phyloP scores from a whole-genome alignment of 2,113 vertebrate genomes.

The Illadopsis cleaveri region DNA sequence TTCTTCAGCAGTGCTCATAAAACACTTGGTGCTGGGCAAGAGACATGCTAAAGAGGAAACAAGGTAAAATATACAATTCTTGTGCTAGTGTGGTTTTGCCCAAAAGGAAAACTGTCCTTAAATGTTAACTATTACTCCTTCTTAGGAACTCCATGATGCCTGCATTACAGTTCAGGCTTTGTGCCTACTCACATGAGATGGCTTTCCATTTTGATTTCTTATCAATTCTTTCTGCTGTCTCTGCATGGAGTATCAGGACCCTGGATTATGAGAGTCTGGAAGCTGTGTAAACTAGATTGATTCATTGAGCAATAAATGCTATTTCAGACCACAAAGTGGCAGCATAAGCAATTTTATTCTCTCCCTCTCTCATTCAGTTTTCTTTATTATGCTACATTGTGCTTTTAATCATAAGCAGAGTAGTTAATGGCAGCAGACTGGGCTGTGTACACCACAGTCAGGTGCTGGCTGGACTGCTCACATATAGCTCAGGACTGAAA shows the following conservation, averaged over 20 bases:
- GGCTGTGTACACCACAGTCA: background rate
- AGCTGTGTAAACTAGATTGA: background rate
- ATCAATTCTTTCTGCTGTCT: background rate
- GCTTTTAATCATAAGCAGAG: background rate
- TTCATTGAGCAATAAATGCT: background rate
- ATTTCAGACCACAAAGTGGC: constrained; percentile 4
- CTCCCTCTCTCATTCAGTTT: background rate
- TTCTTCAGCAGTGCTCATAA: background rate
- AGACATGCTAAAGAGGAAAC: background rate
- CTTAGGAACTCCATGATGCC: background rate
- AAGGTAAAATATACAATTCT: background rate
- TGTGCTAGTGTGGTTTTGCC: background rate
- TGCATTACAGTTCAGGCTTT: background rate
- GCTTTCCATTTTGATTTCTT: background rate
- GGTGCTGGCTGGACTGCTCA: background rate
- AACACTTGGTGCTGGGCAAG: background rate
- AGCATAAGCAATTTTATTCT: constrained; percentile 12
- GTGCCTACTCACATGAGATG: background rate
- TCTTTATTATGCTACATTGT: background rate
- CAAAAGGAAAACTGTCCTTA: background rate
- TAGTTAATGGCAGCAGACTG: background rate
- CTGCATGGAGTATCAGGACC: background rate
- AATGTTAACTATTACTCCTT: background rate
- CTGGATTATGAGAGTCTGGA: background rate
- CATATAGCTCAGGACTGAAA: background rate